phyloP scores from a whole-genome alignment of 2,888 invertebrate genomes.

The Drosophila greeni region DNA sequence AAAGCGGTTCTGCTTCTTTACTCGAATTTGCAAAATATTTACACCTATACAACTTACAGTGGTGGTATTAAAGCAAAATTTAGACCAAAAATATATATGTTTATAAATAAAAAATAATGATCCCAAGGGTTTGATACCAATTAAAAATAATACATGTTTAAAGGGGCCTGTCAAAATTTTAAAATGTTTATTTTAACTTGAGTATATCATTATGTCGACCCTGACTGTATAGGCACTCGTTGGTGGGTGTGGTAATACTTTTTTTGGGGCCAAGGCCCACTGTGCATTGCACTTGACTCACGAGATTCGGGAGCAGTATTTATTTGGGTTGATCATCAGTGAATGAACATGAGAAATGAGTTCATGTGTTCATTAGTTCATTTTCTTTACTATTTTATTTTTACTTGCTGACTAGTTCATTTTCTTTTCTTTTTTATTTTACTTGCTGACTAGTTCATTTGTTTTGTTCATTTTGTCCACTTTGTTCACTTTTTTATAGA shows the following conservation, averaged over 20 bases:
- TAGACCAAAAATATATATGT: background rate
- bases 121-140: background rate
- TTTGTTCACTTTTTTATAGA: background rate
- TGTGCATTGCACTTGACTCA: slow-evolving; percentile 40
- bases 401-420: too few species aligned
- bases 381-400: too few species aligned
- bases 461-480: too few species aligned
- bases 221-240: background rate
- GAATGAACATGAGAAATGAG: background rate
- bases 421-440: too few species aligned
- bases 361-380: background rate
- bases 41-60: slow-evolving; percentile 4
- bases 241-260: slow-evolving; percentile 10
- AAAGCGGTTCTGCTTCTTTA: slow-evolving; percentile 17
- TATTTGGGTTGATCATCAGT: background rate
- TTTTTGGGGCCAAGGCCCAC: slow-evolving; percentile 39
- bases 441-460: background rate
- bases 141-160: background rate
- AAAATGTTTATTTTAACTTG: background rate
- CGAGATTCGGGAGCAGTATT: background rate
- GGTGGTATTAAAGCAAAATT: background rate
- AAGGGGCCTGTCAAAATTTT: background rate
- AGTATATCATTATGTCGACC: background rate
- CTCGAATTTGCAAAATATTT: slow-evolving; percentile 6
- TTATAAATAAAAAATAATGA: background rate